These are phyloP conservation scores for Pongo pygmaeus DNA, from an alignment of 2,113 vertebrate genomes.

Conservation along the genomic window DNA sequence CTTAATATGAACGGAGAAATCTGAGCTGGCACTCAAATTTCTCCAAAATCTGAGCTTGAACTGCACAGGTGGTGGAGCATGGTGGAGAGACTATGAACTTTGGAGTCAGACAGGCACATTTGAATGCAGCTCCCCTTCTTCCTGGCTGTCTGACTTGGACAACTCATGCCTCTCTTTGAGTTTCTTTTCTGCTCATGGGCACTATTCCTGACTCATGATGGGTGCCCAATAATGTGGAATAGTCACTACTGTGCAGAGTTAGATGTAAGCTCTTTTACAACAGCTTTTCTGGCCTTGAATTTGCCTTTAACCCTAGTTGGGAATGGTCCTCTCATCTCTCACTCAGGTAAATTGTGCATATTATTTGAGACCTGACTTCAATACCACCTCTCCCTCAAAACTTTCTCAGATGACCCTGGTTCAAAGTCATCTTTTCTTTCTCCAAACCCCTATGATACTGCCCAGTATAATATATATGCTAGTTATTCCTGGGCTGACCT, in stretches of 20 bases:
- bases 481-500: background rate
- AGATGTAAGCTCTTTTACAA: background rate
- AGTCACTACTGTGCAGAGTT: background rate
- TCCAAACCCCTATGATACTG: background rate
- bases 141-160: background rate
- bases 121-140: background rate
- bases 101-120: background rate
- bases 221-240: background rate
- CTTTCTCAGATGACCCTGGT: background rate
- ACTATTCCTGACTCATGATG: background rate
- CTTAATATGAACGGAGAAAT: background rate
- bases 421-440: background rate
- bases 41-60: background rate
- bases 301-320: background rate
- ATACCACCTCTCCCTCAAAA: background rate
- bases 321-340: background rate
- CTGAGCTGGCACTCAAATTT: background rate
- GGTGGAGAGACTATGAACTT: background rate
- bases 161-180: background rate
- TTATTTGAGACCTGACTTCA: background rate
- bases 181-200: background rate
- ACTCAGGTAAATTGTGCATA: background rate
- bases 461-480: background rate
- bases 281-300: background rate
- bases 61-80: rapidly evolving